A percentile compares a stretch with the other conserved stretches of the same genome.
These are phyloP conservation scores for Barbus barbus DNA, from an alignment of 2,113 vertebrate species.

Conservation along the genomic window DNA sequence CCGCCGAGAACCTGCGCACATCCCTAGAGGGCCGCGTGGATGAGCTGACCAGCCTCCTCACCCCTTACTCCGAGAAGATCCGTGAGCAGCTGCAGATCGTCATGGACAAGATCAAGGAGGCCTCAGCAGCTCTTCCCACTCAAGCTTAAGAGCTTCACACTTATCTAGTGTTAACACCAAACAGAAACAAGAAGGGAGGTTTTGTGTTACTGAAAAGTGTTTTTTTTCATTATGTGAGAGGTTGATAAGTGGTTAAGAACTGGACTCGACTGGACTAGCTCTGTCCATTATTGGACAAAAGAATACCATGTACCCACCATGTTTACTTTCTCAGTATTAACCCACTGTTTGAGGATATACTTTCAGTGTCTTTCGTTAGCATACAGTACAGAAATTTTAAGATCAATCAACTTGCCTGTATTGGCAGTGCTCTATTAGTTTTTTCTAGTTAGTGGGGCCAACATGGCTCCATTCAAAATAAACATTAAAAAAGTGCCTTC, in stretches of 20 bases:
- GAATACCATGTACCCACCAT: constrained; percentile 39
- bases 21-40: constrained; percentile 72
- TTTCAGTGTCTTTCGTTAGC: constrained; percentile 47
- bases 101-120: constrained; percentile 72
- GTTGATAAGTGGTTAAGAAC: constrained; percentile 23
- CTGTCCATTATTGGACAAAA: constrained; percentile 28
- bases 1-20: constrained; percentile 66
- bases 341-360: constrained; percentile 55
- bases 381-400: constrained; percentile 53
- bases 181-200: constrained; percentile 35
- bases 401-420: constrained; percentile 58
- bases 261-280: not conserved
- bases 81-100: constrained; percentile 70
- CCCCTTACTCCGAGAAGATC: constrained; percentile 69
- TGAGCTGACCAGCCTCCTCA: constrained; percentile 67
- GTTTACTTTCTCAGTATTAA: constrained; percentile 49
- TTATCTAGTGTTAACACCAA: constrained; percentile 44
- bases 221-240: constrained; percentile 45
- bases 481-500: constrained; percentile 52
- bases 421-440: constrained; percentile 1
- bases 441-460: constrained; percentile 34
- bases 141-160: constrained; percentile 52
- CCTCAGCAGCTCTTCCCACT: constrained; percentile 32
- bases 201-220: constrained; percentile 57
- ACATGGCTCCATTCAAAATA: constrained; percentile 20